A percentile compares a stretch with the other conserved stretches of the same genome.
Conservation (phyloP, 2,888 invertebrate genomes). For the Druceiella hillmani region DNA sequence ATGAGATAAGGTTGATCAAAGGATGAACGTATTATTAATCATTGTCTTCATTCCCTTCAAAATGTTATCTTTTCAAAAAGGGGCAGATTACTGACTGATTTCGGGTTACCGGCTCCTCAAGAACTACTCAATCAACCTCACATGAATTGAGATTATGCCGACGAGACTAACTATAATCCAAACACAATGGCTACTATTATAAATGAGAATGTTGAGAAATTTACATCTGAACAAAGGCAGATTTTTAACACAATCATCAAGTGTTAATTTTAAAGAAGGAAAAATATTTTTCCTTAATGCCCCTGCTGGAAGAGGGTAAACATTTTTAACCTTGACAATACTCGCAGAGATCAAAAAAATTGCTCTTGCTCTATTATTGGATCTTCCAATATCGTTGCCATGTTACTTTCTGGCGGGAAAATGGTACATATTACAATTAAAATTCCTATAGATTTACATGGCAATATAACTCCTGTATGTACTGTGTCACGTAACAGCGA, state of each 20-base stretch:
- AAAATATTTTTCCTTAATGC: slow-evolving; percentile 20
- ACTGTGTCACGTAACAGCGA: too few relatives aligned
- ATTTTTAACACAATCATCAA: too few relatives aligned
- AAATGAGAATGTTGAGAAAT: slow-evolving; percentile 20
- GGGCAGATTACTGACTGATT: not conserved
- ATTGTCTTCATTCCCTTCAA: not conserved
- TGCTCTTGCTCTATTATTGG: too few relatives aligned
- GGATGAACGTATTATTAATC: not conserved
- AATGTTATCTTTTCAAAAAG: not conserved
- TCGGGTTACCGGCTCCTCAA: not conserved
- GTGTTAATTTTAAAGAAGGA: slow-evolving; percentile 23
- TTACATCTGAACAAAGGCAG: slow-evolving; percentile 22
- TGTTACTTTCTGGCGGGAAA: too few relatives aligned
- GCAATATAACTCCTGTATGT: too few relatives aligned
- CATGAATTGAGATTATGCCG: not conserved
- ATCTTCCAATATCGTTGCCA: too few relatives aligned
- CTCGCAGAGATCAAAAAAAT: too few relatives aligned
- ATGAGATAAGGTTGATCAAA: not conserved
- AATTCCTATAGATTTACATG: too few relatives aligned
- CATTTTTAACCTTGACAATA: too few relatives aligned
- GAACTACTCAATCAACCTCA: not conserved
- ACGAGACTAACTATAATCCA: not conserved
- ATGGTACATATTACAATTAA: too few relatives aligned
- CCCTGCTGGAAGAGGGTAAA: slow-evolving; percentile 20
- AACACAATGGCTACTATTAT: not conserved